Conservation (phyloP, 2,888 invertebrate species). For the Dendrolimus pini region DNA sequence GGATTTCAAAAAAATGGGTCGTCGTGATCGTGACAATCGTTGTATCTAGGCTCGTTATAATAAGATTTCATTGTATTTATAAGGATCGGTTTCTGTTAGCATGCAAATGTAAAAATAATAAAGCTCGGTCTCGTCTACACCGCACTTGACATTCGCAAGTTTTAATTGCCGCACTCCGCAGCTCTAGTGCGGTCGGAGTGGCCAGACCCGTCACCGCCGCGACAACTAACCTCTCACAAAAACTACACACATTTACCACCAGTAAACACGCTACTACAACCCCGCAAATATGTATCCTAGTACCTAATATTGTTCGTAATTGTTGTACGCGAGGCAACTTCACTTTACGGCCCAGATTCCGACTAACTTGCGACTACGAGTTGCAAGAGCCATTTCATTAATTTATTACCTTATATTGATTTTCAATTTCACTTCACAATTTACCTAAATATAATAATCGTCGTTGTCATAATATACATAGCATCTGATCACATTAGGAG, state of each 20-base stretch:
- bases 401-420: no score
- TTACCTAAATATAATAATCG: no score
- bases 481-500: no score
- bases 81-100: not conserved
- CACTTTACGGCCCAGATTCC: slow-evolving; percentile 15
- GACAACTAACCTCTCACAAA: slow-evolving; percentile 41
- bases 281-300: slow-evolving; percentile 21
- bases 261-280: slow-evolving; percentile 33
- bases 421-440: no score
- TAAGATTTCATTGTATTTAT: not conserved
- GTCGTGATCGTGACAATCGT: no score
- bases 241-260: slow-evolving; percentile 41
- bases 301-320: slow-evolving; percentile 11
- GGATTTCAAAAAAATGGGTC: no score
- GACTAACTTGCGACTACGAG: not conserved
- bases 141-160: slow-evolving; percentile 72
- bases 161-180: slow-evolving; percentile 71
- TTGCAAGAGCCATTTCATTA: no score
- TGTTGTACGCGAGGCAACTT: slow-evolving; percentile 10
- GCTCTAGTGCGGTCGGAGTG: slow-evolving; percentile 54
- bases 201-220: slow-evolving; percentile 41
- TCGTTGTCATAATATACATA: no score
- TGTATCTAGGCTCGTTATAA: no score
- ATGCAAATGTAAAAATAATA: slow-evolving; percentile 42
- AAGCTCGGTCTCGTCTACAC: slow-evolving; percentile 42